Base-by-base conservation (phyloP, 2,797 vertebrate species). In the Cephalopachus bancanus region DNA sequence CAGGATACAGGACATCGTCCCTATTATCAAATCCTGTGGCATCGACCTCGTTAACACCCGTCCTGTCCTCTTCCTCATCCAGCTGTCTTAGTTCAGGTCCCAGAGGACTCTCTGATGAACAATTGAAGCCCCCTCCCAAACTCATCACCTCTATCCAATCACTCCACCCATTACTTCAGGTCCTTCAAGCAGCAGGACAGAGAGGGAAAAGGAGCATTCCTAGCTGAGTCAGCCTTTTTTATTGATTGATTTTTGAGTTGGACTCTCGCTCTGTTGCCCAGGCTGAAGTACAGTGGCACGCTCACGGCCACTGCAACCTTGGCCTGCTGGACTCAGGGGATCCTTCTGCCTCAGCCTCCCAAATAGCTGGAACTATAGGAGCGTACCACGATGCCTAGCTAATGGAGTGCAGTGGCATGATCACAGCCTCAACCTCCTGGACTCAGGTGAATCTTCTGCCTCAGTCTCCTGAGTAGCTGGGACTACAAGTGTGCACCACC, bases 111-210 rank as follows among this genome's bases (percentile, higher is more conserved):
- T 69, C 53, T 1, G 3, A 33, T 15, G 37, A 44, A 60, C 19
- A 60, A n/a, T 7, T 78, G 22, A 60, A 64, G 44, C 15, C 33
- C 37, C 26, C 80, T 37, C 30, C 55, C 85, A 94, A 60, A 75
- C 53, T 91, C 22, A 10, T 76, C 71, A 81, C 76, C 51, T 84
- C 67, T 51, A 49, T 91, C 74, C 94, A 49, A n/a, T 65, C 30
- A 30, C 49, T 37, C 51, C 51, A 86, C 28, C 2, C 81, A 83
- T 81, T 62, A 55, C 83, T 60, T 79, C 81, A 83, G 87, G 80
- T 93, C 88, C 33, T 97, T 75, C 72, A 88, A 69, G 28, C 16
- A 64, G 51, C 75, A 91, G 89, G 79, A 89, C 81, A 30, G 24
- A 64, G 76, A 59, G 59, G 51, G 59, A 44, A 80, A 79, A 83